These are phyloP conservation scores for Plectropomus leopardus DNA, from an alignment of 2,113 vertebrate genomes.

Conservation along the genomic window DNA sequence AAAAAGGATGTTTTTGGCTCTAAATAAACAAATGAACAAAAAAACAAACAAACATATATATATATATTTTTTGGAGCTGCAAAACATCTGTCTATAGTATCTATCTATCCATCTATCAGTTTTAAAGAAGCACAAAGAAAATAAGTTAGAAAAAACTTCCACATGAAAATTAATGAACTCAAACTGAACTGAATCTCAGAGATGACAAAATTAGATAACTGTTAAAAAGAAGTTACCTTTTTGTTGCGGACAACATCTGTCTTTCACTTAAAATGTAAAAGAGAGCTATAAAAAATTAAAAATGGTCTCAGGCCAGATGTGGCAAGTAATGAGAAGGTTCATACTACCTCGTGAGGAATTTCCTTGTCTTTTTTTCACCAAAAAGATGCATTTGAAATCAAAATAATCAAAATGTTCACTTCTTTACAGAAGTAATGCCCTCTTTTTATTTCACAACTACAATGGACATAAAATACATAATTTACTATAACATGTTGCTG, in stretches of 20 bases:
- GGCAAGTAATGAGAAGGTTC: neutral
- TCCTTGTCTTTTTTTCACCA: neutral
- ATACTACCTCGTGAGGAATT: neutral
- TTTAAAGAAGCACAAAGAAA: neutral
- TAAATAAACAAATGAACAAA: too few relatives aligned
- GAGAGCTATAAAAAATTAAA: neutral
- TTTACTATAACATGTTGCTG: slow-evolving; percentile 20
- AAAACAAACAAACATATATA: too few relatives aligned
- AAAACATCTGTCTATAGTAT: too few relatives aligned
- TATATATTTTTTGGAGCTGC: too few relatives aligned
- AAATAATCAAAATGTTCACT: neutral
- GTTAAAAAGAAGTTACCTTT: neutral
- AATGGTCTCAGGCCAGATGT: neutral
- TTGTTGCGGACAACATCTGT: neutral
- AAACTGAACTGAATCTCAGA: slow-evolving; percentile 6
- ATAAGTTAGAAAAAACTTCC: neutral
- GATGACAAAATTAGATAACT: neutral
- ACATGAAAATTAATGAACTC: neutral
- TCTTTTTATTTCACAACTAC: slow-evolving; percentile 8
- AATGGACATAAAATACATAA: slow-evolving; percentile 17
- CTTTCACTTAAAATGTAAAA: slow-evolving; percentile 32
- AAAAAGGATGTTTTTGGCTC: too few relatives aligned
- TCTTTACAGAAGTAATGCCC: neutral
- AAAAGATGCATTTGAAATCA: neutral
- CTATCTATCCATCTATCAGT: too few relatives aligned